Conservation (phyloP, 2,888 invertebrate species). For the Ectemnius cavifrons region DNA sequence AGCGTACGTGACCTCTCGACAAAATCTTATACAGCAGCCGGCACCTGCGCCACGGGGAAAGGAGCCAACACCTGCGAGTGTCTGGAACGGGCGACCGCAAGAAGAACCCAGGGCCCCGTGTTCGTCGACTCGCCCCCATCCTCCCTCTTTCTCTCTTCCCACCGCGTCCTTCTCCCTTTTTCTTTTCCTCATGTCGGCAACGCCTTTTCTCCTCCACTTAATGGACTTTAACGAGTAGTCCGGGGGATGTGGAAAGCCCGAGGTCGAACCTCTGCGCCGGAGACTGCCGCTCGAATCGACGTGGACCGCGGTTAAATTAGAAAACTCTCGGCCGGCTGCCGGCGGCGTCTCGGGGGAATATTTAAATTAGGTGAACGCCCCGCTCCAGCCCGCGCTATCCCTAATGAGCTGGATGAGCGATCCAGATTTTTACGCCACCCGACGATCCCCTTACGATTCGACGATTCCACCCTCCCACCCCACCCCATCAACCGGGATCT, state of each 20-base stretch:
- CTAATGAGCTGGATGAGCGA: conserved; percentile 61
- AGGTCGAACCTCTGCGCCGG: background rate
- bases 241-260: conserved; percentile 9
- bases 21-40: conserved; percentile 37
- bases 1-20: conserved; percentile 42
- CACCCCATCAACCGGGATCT: too few species aligned
- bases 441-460: conserved; percentile 26
- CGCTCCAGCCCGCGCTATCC: conserved; percentile 53
- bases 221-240: conserved; percentile 56
- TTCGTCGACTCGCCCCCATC: too few species aligned
- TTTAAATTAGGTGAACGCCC: conserved; percentile 67
- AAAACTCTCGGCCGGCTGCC: conserved; percentile 53
- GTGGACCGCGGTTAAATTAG: conserved; percentile 59
- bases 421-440: conserved; percentile 47
- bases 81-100: background rate
- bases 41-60: conserved; percentile 39
- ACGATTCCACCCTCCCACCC: too few species aligned
- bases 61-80: conserved; percentile 29
- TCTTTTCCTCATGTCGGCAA: conserved; percentile 9
- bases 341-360: conserved; percentile 44
- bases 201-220: conserved; percentile 47
- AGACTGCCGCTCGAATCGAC: conserved; percentile 25
- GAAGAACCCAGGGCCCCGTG: too few species aligned
- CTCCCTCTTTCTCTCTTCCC: conserved; percentile 9
- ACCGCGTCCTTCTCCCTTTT: background rate